phyloP scores from a whole-genome alignment of 1,140 invertebrate species.

The Geopemphigus sp. region DNA sequence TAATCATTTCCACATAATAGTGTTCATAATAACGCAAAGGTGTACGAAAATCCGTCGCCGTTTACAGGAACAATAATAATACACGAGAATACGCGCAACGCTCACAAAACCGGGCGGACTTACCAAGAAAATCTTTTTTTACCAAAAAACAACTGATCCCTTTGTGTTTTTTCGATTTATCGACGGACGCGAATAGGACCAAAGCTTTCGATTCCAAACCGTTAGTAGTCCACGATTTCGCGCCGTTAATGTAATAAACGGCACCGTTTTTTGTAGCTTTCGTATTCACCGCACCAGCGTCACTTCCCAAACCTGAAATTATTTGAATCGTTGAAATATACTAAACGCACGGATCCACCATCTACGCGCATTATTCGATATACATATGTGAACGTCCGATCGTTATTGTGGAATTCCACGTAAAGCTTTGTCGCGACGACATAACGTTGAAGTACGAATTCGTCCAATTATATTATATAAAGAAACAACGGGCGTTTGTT shows the following conservation, averaged over 20 bases:
- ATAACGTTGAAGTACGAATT: no score
- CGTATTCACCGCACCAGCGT: conserved; percentile 76
- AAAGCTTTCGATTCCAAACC: conserved; percentile 79
- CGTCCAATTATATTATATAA: neutral
- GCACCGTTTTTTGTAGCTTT: conserved; percentile 69
- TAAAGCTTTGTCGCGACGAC: no score
- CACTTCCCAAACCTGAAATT: conserved; percentile 50
- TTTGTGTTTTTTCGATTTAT: conserved; percentile 88
- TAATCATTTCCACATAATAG: no score
- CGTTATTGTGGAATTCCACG: neutral
- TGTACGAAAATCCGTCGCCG: no score
- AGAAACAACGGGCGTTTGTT: neutral
- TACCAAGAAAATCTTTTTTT: conserved; percentile 69
- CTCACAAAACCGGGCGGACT: no score
- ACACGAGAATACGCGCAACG: no score
- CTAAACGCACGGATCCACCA: no score
- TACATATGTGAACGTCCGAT: neutral
- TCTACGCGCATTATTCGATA: no score
- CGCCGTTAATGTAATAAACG: conserved; percentile 75
- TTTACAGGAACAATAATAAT: no score
- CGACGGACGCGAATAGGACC: conserved; percentile 89
- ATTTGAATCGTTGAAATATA: neutral
- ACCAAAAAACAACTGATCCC: conserved; percentile 86
- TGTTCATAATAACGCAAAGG: no score
- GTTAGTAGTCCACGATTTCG: conserved; percentile 94